Evolutionary conservation across 2,888 invertebrate species (phyloP).

Genomic region (Cataglyphis livida): DNA sequence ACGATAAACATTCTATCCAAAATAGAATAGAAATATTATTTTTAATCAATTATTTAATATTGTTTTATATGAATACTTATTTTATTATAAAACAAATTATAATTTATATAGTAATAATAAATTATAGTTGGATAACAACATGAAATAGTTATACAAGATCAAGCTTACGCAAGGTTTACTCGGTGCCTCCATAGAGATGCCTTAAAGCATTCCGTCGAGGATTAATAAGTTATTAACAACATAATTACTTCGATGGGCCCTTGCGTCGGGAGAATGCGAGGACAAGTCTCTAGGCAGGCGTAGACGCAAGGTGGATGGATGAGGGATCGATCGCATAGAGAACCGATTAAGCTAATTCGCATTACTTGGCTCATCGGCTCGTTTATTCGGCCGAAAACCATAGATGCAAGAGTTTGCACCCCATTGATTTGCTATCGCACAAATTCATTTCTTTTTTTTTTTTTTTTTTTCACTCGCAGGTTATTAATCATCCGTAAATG

Average conservation of each 20-base stretch:
- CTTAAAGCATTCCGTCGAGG: slow-evolving; percentile 39
- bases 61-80: background rate
- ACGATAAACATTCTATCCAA: background rate
- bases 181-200: background rate
- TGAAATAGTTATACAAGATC: slow-evolving; percentile 37
- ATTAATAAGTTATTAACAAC: slow-evolving; percentile 63
- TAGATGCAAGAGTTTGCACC: slow-evolving; percentile 19
- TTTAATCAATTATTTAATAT: background rate
- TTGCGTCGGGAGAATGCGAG: slow-evolving; percentile 49
- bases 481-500: slow-evolving; percentile 18
- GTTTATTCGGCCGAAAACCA: slow-evolving; percentile 43
- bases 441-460: background rate
- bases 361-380: slow-evolving; percentile 48
- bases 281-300: slow-evolving; percentile 54
- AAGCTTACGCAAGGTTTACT: slow-evolving; percentile 10
- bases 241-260: slow-evolving; percentile 42
- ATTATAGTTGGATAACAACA: background rate
- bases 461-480: background rate
- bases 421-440: background rate
- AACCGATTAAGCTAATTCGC: slow-evolving; percentile 65
- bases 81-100: slow-evolving; percentile 1
- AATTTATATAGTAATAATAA: background rate
- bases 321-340: slow-evolving; percentile 49
- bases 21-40: background rate
- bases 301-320: slow-evolving; percentile 48